Percentiles rank a stretch among this genome's conserved stretches.
These are phyloP conservation scores for Drosophila imparisetae DNA, from an alignment of 2,888 invertebrate species.

Conservation along the genomic window DNA sequence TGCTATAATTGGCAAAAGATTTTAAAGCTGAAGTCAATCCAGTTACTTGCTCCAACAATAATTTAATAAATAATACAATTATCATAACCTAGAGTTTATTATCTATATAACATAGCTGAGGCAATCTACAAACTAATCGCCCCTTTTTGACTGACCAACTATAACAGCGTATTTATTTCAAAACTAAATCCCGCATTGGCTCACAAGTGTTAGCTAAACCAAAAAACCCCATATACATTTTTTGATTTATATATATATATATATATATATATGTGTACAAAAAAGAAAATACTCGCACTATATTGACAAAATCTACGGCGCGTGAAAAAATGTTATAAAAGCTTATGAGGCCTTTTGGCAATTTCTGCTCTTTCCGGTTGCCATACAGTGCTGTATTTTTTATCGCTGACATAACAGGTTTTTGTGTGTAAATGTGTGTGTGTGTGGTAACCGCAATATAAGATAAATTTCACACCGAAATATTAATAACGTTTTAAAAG, in stretches of 20 bases:
- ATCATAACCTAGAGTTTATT: not conserved
- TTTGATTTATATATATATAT: not conserved
- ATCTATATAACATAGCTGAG: no score
- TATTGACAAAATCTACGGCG: conserved; percentile 58
- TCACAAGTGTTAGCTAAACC: conserved; percentile 36
- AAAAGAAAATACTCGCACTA: conserved; percentile 25
- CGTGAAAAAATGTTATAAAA: conserved; percentile 63
- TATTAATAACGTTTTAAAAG: conserved; percentile 56
- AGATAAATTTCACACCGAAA: conserved; percentile 57
- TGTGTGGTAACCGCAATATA: conserved; percentile 50
- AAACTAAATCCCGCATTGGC: conserved; percentile 17
- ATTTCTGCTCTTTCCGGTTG: conserved; percentile 33
- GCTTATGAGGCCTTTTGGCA: conserved; percentile 47
- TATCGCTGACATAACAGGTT: conserved; percentile 30
- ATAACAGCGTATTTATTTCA: not conserved
- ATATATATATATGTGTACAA: not conserved
- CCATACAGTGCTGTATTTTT: conserved; percentile 6
- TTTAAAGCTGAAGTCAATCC: not conserved
- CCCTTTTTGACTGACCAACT: not conserved
- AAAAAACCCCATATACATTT: conserved; percentile 9
- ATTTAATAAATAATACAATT: not conserved
- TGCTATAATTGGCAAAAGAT: not conserved
- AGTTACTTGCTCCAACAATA: not conserved
- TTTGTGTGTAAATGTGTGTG: not conserved
- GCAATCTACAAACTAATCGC: not conserved